Evolutionary conservation across 2,888 invertebrate genomes (phyloP).

Genomic region (Megaustenia siamemsis): DNA sequence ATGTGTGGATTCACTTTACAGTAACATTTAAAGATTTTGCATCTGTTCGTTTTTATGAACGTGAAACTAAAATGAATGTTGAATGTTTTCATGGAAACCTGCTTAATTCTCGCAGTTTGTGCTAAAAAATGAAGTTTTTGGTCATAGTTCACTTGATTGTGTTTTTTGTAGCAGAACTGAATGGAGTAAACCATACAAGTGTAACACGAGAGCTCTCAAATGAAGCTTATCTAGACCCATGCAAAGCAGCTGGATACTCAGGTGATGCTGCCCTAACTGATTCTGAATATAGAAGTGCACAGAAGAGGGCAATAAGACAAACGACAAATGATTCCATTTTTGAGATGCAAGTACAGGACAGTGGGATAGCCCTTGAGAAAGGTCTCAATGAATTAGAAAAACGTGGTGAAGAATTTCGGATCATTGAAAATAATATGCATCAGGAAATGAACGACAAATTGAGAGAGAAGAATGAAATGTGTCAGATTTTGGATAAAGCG

Average conservation of each 20-base stretch:
- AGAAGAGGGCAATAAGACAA: background rate
- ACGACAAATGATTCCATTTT: slow-evolving; percentile 52
- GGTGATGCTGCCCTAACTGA: slow-evolving; percentile 73
- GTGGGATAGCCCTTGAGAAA: slow-evolving; percentile 29
- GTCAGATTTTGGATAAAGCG: slow-evolving; percentile 56
- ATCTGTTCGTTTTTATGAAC: too few relatives aligned
- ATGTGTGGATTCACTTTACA: too few relatives aligned
- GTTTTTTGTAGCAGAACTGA: too few relatives aligned
- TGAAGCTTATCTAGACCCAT: slow-evolving; percentile 46
- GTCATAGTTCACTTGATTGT: too few relatives aligned
- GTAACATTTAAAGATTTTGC: too few relatives aligned
- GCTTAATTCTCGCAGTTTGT: too few relatives aligned
- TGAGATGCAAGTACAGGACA: slow-evolving; percentile 68
- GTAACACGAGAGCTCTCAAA: background rate
- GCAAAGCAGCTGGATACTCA: slow-evolving; percentile 68
- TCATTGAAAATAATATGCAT: slow-evolving; percentile 51
- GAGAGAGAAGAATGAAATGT: background rate
- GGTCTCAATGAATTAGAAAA: too few relatives aligned
- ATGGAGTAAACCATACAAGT: too few relatives aligned
- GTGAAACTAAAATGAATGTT: too few relatives aligned
- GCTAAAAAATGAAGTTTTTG: too few relatives aligned
- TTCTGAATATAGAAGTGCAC: slow-evolving; percentile 31
- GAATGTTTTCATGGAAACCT: too few relatives aligned
- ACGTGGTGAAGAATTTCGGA: slow-evolving; percentile 1
- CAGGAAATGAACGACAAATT: slow-evolving; percentile 45